A percentile compares a stretch with the other conserved stretches of the same genome.
Conservation (phyloP, 2,888 invertebrate genomes). For the Tineola bisselliella region DNA sequence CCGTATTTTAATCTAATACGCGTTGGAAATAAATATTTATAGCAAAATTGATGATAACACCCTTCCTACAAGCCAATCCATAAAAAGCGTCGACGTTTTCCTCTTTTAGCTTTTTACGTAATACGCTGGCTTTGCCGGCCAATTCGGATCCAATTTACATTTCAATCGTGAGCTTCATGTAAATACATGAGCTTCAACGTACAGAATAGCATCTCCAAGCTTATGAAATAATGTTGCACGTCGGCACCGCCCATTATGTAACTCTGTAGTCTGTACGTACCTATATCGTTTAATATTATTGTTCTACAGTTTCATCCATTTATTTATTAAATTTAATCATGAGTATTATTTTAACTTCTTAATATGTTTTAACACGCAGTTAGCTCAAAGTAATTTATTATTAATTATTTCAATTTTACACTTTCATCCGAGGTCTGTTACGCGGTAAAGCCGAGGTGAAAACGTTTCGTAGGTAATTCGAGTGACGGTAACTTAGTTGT, state of each 20-base stretch:
- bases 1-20: neutral
- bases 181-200: constrained; percentile 48
- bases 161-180: constrained; percentile 55
- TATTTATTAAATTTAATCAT: too few relatives aligned
- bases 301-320: neutral
- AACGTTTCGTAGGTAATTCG: neutral
- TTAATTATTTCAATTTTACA: neutral
- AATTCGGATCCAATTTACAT: constrained; percentile 58
- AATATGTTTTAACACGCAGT: neutral
- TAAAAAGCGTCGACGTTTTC: constrained; percentile 27
- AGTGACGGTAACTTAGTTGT: neutral
- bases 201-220: constrained; percentile 30
- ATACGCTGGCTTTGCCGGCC: constrained; percentile 39
- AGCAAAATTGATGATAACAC: constrained; percentile 26
- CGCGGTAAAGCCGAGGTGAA: neutral
- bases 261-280: too few relatives aligned
- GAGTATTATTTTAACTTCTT: neutral
- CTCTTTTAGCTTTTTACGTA: constrained; percentile 29
- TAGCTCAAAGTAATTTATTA: neutral
- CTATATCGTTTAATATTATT: neutral
- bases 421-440: neutral
- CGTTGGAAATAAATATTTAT: constrained; percentile 20
- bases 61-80: constrained; percentile 23
- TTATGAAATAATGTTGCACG: constrained; percentile 46
- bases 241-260: neutral